Evolutionary conservation across 2,888 invertebrate genomes (phyloP).

Genomic region (Andrena bicolor): DNA sequence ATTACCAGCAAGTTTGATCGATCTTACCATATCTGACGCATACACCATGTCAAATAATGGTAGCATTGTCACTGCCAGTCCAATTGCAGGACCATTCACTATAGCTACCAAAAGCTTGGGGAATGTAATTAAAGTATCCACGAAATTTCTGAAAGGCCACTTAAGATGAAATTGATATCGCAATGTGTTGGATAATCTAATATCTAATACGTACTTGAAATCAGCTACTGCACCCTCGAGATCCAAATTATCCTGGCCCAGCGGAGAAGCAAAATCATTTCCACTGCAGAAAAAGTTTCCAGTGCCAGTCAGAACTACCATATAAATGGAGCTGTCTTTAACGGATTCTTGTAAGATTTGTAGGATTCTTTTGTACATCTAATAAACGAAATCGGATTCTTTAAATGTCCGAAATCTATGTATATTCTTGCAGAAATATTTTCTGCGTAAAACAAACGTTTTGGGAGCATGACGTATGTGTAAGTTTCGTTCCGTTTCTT

Average conservation of each 20-base stretch:
- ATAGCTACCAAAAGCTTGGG: constrained; percentile 95
- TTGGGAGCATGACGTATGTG: too few relatives aligned
- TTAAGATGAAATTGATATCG: not conserved
- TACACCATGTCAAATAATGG: constrained; percentile 95
- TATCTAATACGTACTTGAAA: constrained; percentile 44
- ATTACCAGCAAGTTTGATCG: not conserved
- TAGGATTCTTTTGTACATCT: constrained; percentile 90
- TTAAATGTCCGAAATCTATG: not conserved
- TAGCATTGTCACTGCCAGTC: constrained; percentile 94
- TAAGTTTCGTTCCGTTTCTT: too few relatives aligned
- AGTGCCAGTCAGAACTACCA: constrained; percentile 92
- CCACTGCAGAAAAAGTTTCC: constrained; percentile 95
- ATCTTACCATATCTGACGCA: constrained; percentile 91
- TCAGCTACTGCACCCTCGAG: fast-evolving
- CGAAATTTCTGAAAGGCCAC: constrained; percentile 87
- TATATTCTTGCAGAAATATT: not conserved
- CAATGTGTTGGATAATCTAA: constrained; percentile 4
- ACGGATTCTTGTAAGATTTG: constrained; percentile 90
- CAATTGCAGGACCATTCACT: constrained; percentile 98
- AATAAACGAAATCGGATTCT: constrained; percentile 11
- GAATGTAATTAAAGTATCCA: constrained; percentile 92
- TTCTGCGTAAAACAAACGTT: not conserved
- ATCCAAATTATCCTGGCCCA: not conserved
- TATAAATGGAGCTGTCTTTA: constrained; percentile 88
- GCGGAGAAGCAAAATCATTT: constrained; percentile 88